Evolutionary conservation across 1,140 invertebrate genomes (phyloP).

Genomic region (Solenopsis invicta): DNA sequence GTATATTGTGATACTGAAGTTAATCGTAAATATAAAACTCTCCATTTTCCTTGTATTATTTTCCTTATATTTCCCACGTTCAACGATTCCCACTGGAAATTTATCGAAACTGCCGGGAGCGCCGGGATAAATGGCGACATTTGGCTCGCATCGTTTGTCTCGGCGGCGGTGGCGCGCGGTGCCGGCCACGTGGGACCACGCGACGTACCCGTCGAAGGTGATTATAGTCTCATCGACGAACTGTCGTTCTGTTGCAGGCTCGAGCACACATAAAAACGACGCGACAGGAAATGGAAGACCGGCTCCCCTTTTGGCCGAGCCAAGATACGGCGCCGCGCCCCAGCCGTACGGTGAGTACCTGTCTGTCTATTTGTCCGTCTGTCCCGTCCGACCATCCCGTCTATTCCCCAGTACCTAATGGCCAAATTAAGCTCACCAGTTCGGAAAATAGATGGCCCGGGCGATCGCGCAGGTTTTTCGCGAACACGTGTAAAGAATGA

Average conservation of each 20-base stretch:
- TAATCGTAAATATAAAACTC: neutral
- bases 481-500: constrained; percentile 55
- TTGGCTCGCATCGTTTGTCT: constrained; percentile 43
- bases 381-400: constrained; percentile 5
- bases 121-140: constrained; percentile 44
- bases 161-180: too few species aligned
- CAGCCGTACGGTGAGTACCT: constrained; percentile 93
- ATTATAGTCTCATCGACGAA: constrained; percentile 62
- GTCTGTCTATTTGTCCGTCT: neutral
- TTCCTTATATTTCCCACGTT: neutral
- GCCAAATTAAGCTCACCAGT: constrained; percentile 67
- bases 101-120: constrained; percentile 19
- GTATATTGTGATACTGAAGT: neutral
- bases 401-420: constrained; percentile 46
- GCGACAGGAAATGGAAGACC: constrained; percentile 89
- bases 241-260: constrained; percentile 83
- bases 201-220: constrained; percentile 35
- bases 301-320: constrained; percentile 93
- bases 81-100: constrained; percentile 31
- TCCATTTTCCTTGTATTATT: neutral
- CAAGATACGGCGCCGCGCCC: constrained; percentile 93
- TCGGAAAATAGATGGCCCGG: constrained; percentile 46
- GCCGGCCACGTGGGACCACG: neutral
- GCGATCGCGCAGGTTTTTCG: constrained; percentile 19
- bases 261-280: constrained; percentile 86